These are phyloP conservation scores for Iselma pallidipennis DNA, from an alignment of 2,888 invertebrate species.

Conservation along the genomic window DNA sequence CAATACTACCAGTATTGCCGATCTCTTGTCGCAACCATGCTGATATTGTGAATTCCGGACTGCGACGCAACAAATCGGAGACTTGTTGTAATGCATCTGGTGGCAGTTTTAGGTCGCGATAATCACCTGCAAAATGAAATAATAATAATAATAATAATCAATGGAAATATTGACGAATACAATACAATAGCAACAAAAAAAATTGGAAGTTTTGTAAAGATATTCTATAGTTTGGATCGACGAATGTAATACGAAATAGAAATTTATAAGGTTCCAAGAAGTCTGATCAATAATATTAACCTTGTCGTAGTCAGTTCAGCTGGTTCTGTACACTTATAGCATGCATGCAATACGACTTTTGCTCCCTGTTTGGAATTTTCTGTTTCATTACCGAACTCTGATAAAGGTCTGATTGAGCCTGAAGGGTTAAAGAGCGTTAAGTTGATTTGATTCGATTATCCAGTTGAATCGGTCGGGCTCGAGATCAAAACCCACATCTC, in stretches of 20 bases:
- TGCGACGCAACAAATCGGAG: constrained; percentile 68
- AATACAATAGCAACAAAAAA: background rate
- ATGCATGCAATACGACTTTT: constrained; percentile 23
- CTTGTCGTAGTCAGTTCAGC: constrained; percentile 29
- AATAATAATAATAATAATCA: constrained; percentile 3
- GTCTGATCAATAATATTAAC: constrained; percentile 36
- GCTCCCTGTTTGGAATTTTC: constrained; percentile 15
- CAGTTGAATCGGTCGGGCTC: constrained; percentile 29
- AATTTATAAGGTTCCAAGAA: constrained; percentile 35
- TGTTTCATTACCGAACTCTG: constrained; percentile 15
- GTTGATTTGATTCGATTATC: constrained; percentile 35
- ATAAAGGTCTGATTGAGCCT: constrained; percentile 5
- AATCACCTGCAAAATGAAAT: constrained; percentile 63
- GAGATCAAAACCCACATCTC: constrained; percentile 27
- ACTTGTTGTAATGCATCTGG: constrained; percentile 70
- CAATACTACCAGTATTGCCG: constrained; percentile 80
- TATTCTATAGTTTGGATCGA: constrained; percentile 14
- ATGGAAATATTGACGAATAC: background rate
- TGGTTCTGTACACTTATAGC: constrained; percentile 10
- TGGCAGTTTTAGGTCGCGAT: constrained; percentile 73
- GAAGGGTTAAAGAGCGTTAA: constrained; percentile 31
- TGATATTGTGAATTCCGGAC: constrained; percentile 80
- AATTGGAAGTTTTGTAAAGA: background rate
- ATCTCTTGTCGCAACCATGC: constrained; percentile 78
- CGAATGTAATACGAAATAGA: constrained; percentile 25